These are phyloP conservation scores for Chrysotoxum bicinctum DNA, from an alignment of 2,888 invertebrate genomes.

Conservation along the genomic window DNA sequence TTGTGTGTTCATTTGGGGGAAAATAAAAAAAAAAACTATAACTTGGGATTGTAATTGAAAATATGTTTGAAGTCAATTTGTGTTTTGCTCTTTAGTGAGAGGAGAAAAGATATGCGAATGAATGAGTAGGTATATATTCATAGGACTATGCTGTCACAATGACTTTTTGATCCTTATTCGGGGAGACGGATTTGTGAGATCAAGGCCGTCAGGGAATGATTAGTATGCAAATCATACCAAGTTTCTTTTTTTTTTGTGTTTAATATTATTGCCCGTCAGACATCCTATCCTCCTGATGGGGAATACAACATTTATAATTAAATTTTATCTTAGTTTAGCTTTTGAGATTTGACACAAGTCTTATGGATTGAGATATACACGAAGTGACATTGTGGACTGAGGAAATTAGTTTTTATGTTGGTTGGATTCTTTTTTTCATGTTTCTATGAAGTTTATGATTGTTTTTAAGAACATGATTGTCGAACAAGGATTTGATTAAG, in stretches of 20 bases:
- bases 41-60: conserved; percentile 65
- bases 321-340: conserved; percentile 46
- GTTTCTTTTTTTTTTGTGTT: conserved; percentile 12
- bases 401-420: background rate
- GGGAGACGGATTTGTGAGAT: background rate
- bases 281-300: conserved; percentile 22
- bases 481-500: too few species aligned
- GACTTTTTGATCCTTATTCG: conserved; percentile 51
- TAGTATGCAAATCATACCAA: conserved; percentile 62
- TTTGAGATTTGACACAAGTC: conserved; percentile 25
- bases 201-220: conserved; percentile 48
- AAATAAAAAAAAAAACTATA: conserved; percentile 9
- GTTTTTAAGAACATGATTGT: too few species aligned
- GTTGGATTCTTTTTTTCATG: background rate
- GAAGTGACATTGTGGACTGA: background rate
- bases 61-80: conserved; percentile 53
- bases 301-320: conserved; percentile 48
- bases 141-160: conserved; percentile 12
- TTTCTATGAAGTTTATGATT: too few species aligned
- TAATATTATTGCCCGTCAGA: background rate
- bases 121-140: background rate
- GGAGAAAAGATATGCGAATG: background rate
- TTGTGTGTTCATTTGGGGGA: background rate
- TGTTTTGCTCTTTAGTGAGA: background rate
- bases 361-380: background rate